A percentile compares a stretch with the other conserved stretches of the same genome.
Evolutionary conservation across 2,888 invertebrate genomes (phyloP).

Genomic region (Synergus umbraculus): DNA sequence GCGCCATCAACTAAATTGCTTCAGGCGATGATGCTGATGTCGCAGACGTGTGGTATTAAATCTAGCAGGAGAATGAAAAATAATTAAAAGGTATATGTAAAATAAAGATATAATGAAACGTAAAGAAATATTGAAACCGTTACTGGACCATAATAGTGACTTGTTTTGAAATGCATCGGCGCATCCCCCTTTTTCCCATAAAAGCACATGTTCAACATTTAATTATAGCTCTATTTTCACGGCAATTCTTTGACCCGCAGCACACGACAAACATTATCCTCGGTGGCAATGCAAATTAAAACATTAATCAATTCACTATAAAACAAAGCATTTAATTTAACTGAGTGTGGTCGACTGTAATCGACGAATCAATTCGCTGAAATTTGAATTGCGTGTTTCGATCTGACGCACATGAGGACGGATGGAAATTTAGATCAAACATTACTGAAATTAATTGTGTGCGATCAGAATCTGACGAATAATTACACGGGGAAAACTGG

Average conservation of each 20-base stretch:
- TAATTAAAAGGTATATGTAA: neutral
- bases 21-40: slow-evolving; percentile 17
- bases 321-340: slow-evolving; percentile 35
- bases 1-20: slow-evolving; percentile 20
- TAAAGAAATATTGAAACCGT: neutral
- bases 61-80: neutral
- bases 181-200: neutral
- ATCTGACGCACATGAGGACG: slow-evolving; percentile 34
- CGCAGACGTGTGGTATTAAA: neutral
- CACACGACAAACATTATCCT: slow-evolving; percentile 37
- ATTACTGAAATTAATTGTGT: slow-evolving; percentile 37
- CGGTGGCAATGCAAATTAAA: slow-evolving; percentile 24
- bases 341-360: slow-evolving; percentile 37
- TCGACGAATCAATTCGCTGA: slow-evolving; percentile 36
- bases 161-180: neutral
- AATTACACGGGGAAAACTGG: neutral
- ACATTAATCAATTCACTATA: slow-evolving; percentile 40
- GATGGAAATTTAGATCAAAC: slow-evolving; percentile 37
- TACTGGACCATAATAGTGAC: neutral
- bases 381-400: slow-evolving; percentile 31
- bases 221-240: slow-evolving; percentile 10
- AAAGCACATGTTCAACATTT: neutral
- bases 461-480: slow-evolving; percentile 27
- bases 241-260: slow-evolving; percentile 6
- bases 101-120: neutral